These are phyloP conservation scores for Drosophila affinis DNA, from an alignment of 2,888 invertebrate genomes.

Conservation along the genomic window DNA sequence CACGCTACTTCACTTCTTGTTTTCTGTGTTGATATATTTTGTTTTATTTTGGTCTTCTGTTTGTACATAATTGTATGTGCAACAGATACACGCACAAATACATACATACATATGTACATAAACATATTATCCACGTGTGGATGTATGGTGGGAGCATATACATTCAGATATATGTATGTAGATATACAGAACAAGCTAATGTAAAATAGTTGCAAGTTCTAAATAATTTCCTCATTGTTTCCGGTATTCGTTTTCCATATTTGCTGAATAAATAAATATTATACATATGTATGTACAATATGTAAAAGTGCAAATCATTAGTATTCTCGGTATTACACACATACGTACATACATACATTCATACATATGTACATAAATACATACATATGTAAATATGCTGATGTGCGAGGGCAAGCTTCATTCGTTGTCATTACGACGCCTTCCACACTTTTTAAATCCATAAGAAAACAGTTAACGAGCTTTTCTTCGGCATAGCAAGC, in stretches of 20 bases:
- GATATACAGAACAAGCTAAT: constrained; percentile 22
- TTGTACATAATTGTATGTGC: constrained; percentile 4
- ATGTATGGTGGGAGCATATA: constrained; percentile 25
- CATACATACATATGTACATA: neutral
- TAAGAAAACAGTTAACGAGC: constrained; percentile 66
- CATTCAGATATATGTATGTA: too few relatives aligned
- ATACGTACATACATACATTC: constrained; percentile 7
- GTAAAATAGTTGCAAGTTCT: constrained; percentile 11
- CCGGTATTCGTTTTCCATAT: neutral
- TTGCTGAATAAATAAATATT: neutral
- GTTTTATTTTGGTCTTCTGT: constrained; percentile 56
- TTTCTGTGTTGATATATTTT: constrained; percentile 47
- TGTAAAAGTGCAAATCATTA: too few relatives aligned
- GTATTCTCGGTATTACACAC: neutral
- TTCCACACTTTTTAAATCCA: constrained; percentile 45
- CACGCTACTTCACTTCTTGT: constrained; percentile 74
- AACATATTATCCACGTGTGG: constrained; percentile 1
- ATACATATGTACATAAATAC: constrained; percentile 8
- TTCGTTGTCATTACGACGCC: constrained; percentile 50
- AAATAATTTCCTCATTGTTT: neutral
- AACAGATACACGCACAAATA: neutral
- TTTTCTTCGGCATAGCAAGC: constrained; percentile 47
- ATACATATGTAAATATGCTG: neutral
- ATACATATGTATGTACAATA: neutral
- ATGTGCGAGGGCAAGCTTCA: constrained; percentile 27